Base-by-base conservation (phyloP, 2,113 vertebrate species). In the Cephalopterus ornatus region DNA sequence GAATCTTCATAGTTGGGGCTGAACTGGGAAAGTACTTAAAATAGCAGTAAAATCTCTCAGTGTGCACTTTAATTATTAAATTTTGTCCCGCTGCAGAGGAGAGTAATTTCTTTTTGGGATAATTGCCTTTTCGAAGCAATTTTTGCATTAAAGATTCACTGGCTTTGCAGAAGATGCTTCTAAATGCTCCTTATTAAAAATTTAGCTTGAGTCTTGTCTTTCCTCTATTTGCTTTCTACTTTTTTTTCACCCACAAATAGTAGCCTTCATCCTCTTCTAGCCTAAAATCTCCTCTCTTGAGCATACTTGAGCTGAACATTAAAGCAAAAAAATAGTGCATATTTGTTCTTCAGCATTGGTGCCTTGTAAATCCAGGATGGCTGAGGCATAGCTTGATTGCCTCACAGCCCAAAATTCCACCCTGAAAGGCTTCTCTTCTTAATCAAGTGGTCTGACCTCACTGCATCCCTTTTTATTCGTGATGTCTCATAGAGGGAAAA, bases 91-190 rank as follows among this genome's bases (percentile, higher is more conserved):
- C 50, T 94, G 88, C 76, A 94, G 85, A 93, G 72, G 61, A 79
- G 79, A 93, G 83, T 86, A 89, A 95, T 92, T 95, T 95, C 91
- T 95, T 95, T 95, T 76, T 61, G 70, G 73, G 87, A 95, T 94
- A 96, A 96, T 85, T 95, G 94, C 80, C 80, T 95, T 97, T 97
- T 96, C 1, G 0, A 88, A 84, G 87, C 84, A 79, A 76, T 95
- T 96, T 95, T 85, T 95, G 46, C 94, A 93, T 95, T 96, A 97
- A 97, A 95, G 87, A 91, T 97, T 97, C 86, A 95, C 91, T 68
- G 73, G 61, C 73, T 95, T 93, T 91, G 76, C 77, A 89, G 94
- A 94, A 92, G 94, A 94, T 94, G 88, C 85, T 94, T 89, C 91
- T 91, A 85, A 95, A 95, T 91, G 61, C 20, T 96, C 44, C 62